Evolutionary conservation across 2,888 invertebrate species (phyloP).

Genomic region (Zootermopsis nevadensis): DNA sequence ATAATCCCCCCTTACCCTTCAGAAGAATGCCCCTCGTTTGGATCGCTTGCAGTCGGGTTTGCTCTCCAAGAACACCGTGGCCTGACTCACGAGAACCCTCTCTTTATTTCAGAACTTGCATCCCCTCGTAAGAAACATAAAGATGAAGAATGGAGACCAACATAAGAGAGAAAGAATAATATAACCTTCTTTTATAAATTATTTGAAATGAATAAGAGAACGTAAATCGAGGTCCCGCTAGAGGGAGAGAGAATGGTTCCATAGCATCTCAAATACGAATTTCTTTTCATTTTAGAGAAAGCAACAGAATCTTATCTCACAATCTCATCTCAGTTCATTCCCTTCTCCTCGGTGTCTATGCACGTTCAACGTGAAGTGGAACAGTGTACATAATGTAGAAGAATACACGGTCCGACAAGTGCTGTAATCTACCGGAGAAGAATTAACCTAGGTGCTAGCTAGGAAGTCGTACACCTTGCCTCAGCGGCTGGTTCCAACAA

Average conservation of each 20-base stretch:
- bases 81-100: not conserved
- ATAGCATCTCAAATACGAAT: not conserved
- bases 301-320: slow-evolving; percentile 27
- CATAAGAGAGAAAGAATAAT: slow-evolving; percentile 21
- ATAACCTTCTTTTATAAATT: slow-evolving; percentile 25
- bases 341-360: not conserved
- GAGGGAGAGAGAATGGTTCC: not conserved
- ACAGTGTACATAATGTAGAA: not conserved
- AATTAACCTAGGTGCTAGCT: not conserved
- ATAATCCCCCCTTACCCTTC: not conserved
- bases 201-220: slow-evolving; percentile 39
- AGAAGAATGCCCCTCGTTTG: not conserved
- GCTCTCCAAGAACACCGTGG: not conserved
- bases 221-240: not conserved
- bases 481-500: not conserved
- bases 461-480: not conserved
- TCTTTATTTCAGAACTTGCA: not conserved
- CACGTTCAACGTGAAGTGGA: not conserved
- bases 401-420: slow-evolving; percentile 6
- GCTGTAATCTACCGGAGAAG: slow-evolving; percentile 1
- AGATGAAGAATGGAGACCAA: not conserved
- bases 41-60: not conserved
- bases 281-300: slow-evolving; percentile 27
- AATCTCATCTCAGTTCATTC: not conserved
- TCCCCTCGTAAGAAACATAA: slow-evolving; percentile 9